Conservation (phyloP, 2,888 invertebrate genomes). For the Ichneumoninae sp. region DNA sequence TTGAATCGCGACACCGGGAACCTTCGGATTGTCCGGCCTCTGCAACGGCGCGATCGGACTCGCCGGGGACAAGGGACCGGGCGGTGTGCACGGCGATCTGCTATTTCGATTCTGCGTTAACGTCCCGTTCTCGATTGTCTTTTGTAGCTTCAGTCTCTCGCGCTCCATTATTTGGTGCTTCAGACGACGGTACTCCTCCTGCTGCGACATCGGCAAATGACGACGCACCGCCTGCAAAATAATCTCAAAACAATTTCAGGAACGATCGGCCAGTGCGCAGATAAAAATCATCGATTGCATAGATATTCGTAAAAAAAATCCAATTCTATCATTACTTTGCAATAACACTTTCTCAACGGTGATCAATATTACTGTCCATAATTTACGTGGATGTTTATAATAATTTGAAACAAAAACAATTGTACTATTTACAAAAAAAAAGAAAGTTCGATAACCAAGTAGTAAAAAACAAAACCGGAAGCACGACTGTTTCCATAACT, state of each 20-base stretch:
- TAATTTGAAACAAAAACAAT: background rate
- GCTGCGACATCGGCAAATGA: constrained; percentile 82
- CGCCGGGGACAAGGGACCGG: constrained; percentile 67
- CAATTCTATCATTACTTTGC: background rate
- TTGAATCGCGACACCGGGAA: constrained; percentile 24
- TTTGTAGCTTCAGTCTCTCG: constrained; percentile 76
- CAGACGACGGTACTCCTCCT: constrained; percentile 83
- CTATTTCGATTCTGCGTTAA: constrained; percentile 35
- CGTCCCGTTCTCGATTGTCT: constrained; percentile 65
- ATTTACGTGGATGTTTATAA: background rate
- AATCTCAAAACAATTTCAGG: constrained; percentile 56
- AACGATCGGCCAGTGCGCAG: constrained; percentile 1
- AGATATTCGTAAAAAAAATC: background rate
- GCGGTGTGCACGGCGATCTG: constrained; percentile 60
- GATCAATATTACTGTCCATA: background rate
- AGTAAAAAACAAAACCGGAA: background rate
- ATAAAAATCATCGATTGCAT: background rate
- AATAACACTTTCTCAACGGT: background rate
- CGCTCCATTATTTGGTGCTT: constrained; percentile 82
- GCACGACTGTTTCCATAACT: background rate
- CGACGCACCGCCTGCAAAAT: constrained; percentile 82
- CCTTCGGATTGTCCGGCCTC: constrained; percentile 25
- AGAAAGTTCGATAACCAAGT: background rate
- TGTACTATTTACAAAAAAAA: background rate
- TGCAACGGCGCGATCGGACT: constrained; percentile 51